Evolutionary conservation across 2,888 invertebrate species (phyloP), one percentile per base, ranked within the genome.

Genomic region (Ophion costatus): DNA sequence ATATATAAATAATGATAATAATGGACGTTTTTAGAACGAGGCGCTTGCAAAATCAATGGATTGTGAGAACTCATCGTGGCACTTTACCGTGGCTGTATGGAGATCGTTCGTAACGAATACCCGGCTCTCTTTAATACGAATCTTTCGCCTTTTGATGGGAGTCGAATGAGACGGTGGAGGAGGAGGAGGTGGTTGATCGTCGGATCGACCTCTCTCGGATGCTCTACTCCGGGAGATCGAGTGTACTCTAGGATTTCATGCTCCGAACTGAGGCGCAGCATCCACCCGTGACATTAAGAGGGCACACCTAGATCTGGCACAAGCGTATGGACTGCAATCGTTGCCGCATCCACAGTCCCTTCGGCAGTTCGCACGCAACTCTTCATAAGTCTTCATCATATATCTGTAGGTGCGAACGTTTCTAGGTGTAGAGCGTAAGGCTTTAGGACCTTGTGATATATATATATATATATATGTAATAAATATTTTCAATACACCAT

Each of bases 251-350:
- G 67, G 71, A 80, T 79, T 61, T 76, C 79, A 73, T 67, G 80
- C 75, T 78, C 78, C 59, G 74, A 77, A 77, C 61, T 59, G 74
- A 82, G 83, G 82, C 83, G 85, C 85, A 80, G 77, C 79, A 83
- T 80, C 81, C 75, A 85, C 82, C 83, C 88, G 85, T 88, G 88
- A 88, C 88, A 88, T 88, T 88, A 88, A 87, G 83, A 82, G 87
- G 88, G 83, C 87, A 87, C 87, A 87, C 88, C 87, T 87, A 85
- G 82, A 88, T 87, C 84, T 86, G 88, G 84, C 88, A 87, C 86
- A 88, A 87, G 82, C 85, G 85, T 85, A 88, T 85, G 86, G 86
- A 59, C 71, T 70, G 66, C 77, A 81, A 86, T 87, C 87, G 80
- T 85, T 57, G 69, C 73, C 82, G 85, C 79, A 51, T 85, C 82